Percentiles rank a stretch among this genome's conserved stretches.
Evolutionary conservation across 2,888 invertebrate species (phyloP).

Genomic region (Lepidonotus clava): DNA sequence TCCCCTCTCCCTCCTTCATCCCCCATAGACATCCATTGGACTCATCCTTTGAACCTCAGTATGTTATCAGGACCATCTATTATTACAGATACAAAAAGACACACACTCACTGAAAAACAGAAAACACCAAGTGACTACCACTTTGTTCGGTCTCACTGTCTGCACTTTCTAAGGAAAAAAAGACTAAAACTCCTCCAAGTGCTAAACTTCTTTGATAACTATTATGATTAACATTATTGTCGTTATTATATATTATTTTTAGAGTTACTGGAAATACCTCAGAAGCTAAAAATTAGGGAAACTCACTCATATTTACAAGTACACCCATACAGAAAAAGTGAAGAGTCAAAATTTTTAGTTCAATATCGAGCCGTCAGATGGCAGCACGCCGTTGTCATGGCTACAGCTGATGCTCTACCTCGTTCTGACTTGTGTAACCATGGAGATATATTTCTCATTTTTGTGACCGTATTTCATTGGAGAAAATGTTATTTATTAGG

Average conservation of each 20-base stretch:
- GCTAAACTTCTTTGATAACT: background rate
- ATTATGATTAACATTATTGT: background rate
- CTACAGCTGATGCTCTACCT: conserved; percentile 53
- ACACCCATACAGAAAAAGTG: background rate
- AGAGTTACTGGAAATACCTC: conserved; percentile 20
- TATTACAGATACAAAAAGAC: background rate
- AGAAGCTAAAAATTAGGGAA: background rate
- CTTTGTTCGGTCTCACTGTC: background rate
- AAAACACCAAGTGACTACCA: background rate
- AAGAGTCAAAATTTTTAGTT: conserved; percentile 28
- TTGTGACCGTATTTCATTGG: background rate
- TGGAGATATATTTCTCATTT: background rate
- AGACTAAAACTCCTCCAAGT: background rate
- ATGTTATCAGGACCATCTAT: background rate
- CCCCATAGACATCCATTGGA: background rate
- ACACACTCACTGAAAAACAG: background rate
- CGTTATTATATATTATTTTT: background rate
- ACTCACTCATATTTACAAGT: background rate
- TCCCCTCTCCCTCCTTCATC: background rate
- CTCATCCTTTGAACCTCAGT: background rate
- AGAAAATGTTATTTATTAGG: background rate
- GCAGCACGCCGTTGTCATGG: conserved; percentile 32
- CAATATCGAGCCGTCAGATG: background rate
- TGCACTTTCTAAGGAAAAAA: no score
- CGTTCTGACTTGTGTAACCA: conserved; percentile 45